Base-by-base conservation (phyloP, 64 coral and sea anemone species). In the Acropora yongei region DNA sequence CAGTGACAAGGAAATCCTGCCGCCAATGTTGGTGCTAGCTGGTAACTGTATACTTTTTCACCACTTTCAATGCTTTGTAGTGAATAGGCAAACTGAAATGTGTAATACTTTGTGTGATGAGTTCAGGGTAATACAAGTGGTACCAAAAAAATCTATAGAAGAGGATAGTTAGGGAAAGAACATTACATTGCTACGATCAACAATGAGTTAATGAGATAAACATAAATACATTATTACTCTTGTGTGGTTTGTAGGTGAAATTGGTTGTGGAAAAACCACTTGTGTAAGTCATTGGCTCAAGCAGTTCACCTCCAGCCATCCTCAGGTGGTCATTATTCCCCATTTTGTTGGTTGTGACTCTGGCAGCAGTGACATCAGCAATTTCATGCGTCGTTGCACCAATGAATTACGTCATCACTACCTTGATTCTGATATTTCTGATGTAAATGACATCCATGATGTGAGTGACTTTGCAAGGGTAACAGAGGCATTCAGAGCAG, bases 301-400 rank as follows among this genome's bases (percentile, higher is more conserved):
- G 67, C 88, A 91, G 47, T 79, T 99, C 41, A 78, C 77, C 41
- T 53, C 82, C 57, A 80, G 41, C 14, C 82, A 96, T 74, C 94
- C 91, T 11, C 78, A 91, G 74, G 78, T 96, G 4, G 91, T 93
- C 20, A 46, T 93, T 5, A 90, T 99, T 79, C 69, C 97, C 67
- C 97, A 99, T 81, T 95, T 92, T 74, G 94, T 93, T 63, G 97
- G 94, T 18, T 90, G 91, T 79, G 92, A 92, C 43, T 61, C 88
- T 9, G 75, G 83, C 75, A 89, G 91, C 81, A 82, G 74, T 86
- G 97, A 99, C 14, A 71, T 99, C 74, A 93, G 88, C 3, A 93
- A 88, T 63, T 89, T 96, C 75, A 99, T 99, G 97, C 88, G 85
- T 79, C 97, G 94, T 89, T 99, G 97, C 78, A 99, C 94, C 57